phyloP scores from a whole-genome alignment of 2,113 vertebrate genomes.

The Mastomys natalensis region DNA sequence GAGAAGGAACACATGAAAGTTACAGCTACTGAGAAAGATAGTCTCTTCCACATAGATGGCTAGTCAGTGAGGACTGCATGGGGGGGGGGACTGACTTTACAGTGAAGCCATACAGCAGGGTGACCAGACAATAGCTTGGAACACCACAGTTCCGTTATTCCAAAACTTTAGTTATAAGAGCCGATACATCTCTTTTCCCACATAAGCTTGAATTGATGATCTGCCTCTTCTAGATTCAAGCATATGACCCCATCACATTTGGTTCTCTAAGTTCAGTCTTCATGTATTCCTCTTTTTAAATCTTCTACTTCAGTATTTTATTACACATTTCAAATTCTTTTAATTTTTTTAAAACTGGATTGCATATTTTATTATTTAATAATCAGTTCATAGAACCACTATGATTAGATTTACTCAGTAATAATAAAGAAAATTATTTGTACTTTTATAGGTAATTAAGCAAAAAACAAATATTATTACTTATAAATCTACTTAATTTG shows the following conservation, averaged over 20 bases:
- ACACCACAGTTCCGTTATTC: neutral
- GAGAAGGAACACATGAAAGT: neutral
- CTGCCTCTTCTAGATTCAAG: neutral
- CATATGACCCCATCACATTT: neutral
- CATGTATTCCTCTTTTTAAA: neutral
- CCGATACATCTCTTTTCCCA: neutral
- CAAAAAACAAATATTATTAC: neutral
- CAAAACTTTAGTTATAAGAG: neutral
- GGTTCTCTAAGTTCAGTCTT: neutral
- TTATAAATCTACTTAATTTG: neutral
- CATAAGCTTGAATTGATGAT: neutral
- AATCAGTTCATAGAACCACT: neutral
- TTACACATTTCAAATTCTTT: neutral
- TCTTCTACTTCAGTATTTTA: neutral
- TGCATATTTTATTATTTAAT: neutral
- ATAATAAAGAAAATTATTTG: neutral
- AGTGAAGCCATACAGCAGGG: neutral
- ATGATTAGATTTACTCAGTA: neutral
- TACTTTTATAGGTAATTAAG: slow-evolving; percentile 7
- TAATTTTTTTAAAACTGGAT: neutral
- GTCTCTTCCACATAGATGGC: neutral
- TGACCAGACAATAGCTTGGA: neutral
- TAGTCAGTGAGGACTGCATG: neutral
- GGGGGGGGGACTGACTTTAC: neutral
- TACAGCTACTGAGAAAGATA: neutral